These are phyloP conservation scores for Achroia grisella DNA, from an alignment of 1,140 invertebrate genomes.

Conservation along the genomic window DNA sequence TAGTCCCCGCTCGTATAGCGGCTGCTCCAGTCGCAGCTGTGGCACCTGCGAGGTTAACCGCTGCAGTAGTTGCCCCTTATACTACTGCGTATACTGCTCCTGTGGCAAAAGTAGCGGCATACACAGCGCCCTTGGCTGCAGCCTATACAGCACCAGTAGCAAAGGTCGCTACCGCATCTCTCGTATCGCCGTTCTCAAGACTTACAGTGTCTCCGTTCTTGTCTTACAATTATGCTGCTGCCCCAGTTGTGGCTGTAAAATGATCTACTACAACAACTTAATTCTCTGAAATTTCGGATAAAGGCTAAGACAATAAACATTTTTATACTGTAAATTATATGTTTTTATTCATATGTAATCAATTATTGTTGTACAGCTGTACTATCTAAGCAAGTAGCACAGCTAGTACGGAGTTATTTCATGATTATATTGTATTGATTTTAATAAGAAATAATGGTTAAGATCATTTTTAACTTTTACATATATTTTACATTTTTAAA, in stretches of 20 bases:
- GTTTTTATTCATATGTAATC: background rate
- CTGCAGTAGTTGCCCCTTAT: conserved; percentile 33
- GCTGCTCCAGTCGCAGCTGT: conserved; percentile 23
- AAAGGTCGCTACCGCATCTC: conserved; percentile 7
- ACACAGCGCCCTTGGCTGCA: conserved; percentile 15
- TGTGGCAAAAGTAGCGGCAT: conserved; percentile 7
- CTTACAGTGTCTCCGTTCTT: conserved; percentile 8
- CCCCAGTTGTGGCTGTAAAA: conserved; percentile 43
- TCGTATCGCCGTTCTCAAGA: background rate
- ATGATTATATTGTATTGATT: too few relatives aligned
- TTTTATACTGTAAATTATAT: conserved; percentile 8
- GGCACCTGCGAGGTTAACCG: conserved; percentile 18
- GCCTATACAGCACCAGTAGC: conserved; percentile 31
- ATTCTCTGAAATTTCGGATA: conserved; percentile 13
- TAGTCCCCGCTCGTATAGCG: conserved; percentile 25
- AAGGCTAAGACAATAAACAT: conserved; percentile 29
- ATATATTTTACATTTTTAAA: too few relatives aligned
- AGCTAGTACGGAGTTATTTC: too few relatives aligned
- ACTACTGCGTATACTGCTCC: conserved; percentile 27
- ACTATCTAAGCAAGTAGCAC: too few relatives aligned
- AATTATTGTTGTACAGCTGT: background rate
- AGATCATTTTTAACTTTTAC: too few relatives aligned
- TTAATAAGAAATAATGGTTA: too few relatives aligned
- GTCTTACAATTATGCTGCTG: conserved; percentile 11
- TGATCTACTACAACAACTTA: background rate